A percentile compares a stretch with the other conserved stretches of the same genome.
phyloP scores from a whole-genome alignment of 2,797 vertebrate species.

The Synaphobranchus kaupii region DNA sequence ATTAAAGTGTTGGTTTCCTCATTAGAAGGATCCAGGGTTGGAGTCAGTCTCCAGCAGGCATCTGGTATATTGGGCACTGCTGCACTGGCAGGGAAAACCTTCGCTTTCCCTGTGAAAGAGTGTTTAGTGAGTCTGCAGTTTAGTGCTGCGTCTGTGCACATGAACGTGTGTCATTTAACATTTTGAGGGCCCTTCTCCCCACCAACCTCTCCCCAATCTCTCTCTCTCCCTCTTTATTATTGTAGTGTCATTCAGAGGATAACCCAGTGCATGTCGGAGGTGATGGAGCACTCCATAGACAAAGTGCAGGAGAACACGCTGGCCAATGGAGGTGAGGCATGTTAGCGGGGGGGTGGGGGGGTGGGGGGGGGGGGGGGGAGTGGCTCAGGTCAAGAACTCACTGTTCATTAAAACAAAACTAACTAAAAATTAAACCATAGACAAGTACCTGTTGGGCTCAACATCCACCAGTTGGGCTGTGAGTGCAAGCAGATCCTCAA shows the following conservation, averaged over 20 bases:
- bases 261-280: conserved; percentile 84
- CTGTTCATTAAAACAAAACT: neutral
- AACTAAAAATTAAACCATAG: neutral
- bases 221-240: conserved; percentile 28
- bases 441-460: no score
- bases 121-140: neutral
- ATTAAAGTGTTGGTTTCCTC: neutral
- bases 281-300: conserved; percentile 85
- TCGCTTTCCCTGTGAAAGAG: neutral
- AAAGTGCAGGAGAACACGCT: conserved; percentile 85
- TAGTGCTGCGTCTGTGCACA: neutral
- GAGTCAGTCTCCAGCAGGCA: neutral
- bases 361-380: neutral
- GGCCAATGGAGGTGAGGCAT: conserved; percentile 83
- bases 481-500: neutral
- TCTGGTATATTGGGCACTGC: neutral
- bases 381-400: neutral
- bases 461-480: neutral
- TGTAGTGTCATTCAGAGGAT: conserved; percentile 85
- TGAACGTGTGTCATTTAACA: neutral
- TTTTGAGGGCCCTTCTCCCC: neutral
- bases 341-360: neutral
- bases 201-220: neutral
- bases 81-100: neutral
- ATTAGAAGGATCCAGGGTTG: neutral